Evolutionary conservation across 1,140 invertebrate species (phyloP).

Genomic region (Sycophaga agraensis): DNA sequence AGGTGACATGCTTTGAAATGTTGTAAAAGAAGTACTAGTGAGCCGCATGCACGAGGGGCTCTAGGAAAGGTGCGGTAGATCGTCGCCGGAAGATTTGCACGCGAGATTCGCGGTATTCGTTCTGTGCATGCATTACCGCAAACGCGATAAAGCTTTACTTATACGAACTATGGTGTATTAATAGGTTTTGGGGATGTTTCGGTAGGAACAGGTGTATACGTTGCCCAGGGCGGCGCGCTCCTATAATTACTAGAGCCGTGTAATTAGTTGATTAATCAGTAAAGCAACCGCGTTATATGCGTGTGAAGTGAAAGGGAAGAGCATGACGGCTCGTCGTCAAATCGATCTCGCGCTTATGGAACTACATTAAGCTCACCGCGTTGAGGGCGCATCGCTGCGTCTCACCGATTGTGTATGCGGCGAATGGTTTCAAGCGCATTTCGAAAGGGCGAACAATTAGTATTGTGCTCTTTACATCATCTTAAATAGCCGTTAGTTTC

Average conservation of each 20-base stretch:
- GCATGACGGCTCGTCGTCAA: background rate
- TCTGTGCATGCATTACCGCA: background rate
- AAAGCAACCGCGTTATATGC: constrained; percentile 27
- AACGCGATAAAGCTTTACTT: background rate
- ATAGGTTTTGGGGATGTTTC: background rate
- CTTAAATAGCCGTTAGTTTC: too few relatives aligned
- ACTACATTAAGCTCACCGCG: too few relatives aligned
- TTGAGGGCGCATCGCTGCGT: too few relatives aligned
- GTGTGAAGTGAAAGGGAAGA: background rate
- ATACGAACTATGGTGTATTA: constrained; percentile 14
- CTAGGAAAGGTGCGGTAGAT: background rate
- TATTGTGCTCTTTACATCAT: too few relatives aligned
- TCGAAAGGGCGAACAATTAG: too few relatives aligned
- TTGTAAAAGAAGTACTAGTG: background rate
- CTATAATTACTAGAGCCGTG: constrained; percentile 21
- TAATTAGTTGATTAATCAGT: constrained; percentile 37
- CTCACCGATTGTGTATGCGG: too few relatives aligned
- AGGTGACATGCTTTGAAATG: background rate
- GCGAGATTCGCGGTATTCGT: background rate
- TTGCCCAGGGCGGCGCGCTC: background rate
- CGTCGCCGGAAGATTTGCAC: constrained; percentile 7
- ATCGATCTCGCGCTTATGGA: background rate
- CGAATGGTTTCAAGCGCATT: too few relatives aligned
- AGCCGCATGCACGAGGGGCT: background rate
- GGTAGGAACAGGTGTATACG: background rate